Evolutionary conservation across 2,888 invertebrate genomes (phyloP).

Genomic region (Acleris laterana): DNA sequence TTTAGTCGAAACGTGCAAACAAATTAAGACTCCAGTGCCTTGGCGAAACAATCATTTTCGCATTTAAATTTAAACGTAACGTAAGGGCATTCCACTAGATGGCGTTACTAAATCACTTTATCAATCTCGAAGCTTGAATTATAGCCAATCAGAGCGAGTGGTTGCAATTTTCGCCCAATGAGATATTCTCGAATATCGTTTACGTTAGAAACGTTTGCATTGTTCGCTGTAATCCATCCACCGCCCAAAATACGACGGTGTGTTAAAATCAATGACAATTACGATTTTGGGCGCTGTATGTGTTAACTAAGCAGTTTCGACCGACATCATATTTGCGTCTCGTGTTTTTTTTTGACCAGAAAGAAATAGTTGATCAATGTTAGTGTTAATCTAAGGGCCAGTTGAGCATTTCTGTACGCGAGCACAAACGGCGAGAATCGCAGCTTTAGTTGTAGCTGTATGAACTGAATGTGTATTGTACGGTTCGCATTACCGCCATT

Average conservation of each 20-base stretch:
- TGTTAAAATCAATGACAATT: conserved; percentile 6
- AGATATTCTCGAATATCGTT: not conserved
- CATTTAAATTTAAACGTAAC: conserved; percentile 20
- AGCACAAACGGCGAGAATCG: conserved; percentile 35
- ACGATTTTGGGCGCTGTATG: not conserved
- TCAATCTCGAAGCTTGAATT: conserved; percentile 17
- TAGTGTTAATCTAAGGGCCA: conserved; percentile 58
- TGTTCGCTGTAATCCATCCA: not conserved
- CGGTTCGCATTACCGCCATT: too few species aligned
- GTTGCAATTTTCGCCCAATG: not conserved
- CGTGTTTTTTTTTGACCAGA: conserved; percentile 30
- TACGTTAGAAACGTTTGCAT: conserved; percentile 1
- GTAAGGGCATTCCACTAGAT: conserved; percentile 6
- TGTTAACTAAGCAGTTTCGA: conserved; percentile 31
- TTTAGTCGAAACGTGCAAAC: conserved; percentile 28
- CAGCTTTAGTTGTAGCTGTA: conserved; percentile 3
- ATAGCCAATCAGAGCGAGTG: conserved; percentile 21
- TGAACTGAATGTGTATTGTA: not conserved
- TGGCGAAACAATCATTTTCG: conserved; percentile 30
- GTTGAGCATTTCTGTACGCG: conserved; percentile 57
- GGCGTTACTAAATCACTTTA: not conserved
- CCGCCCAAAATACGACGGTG: not conserved
- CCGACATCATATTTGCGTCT: conserved; percentile 24
- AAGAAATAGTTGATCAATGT: conserved; percentile 63
- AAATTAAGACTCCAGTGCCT: conserved; percentile 34